phyloP scores from a whole-genome alignment of 1,140 invertebrate genomes.

The Bombus superbus region DNA sequence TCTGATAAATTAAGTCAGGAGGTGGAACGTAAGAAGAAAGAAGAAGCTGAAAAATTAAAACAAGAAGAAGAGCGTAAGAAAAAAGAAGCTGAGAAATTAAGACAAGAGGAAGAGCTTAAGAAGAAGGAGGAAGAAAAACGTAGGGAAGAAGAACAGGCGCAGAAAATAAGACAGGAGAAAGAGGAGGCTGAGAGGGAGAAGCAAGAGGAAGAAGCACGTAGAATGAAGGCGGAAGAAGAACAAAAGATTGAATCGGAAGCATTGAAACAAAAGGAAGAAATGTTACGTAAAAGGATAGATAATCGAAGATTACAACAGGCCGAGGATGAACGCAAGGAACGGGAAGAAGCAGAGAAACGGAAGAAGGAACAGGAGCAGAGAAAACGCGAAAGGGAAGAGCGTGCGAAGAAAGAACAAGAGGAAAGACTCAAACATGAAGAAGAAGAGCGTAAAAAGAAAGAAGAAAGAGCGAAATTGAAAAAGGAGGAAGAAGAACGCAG shows the following conservation, averaged over 20 bases:
- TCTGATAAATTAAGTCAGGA: neutral
- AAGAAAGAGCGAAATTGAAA: conserved; percentile 2
- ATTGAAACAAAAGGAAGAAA: conserved; percentile 45
- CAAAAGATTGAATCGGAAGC: conserved; percentile 25
- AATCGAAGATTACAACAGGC: conserved; percentile 19
- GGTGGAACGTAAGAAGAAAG: conserved; percentile 30
- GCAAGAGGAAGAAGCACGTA: conserved; percentile 10
- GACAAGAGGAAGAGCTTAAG: conserved; percentile 38
- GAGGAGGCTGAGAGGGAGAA: conserved; percentile 15
- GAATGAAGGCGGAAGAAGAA: conserved; percentile 55
- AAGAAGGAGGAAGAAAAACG: conserved; percentile 38
- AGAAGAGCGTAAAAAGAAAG: conserved; percentile 42
- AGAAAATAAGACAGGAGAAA: conserved; percentile 20
- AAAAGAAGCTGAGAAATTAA: conserved; percentile 22
- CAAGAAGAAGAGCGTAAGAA: conserved; percentile 44
- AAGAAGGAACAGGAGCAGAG: conserved; percentile 33
- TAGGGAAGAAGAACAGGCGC: conserved; percentile 15
- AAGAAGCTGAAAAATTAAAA: conserved; percentile 25
- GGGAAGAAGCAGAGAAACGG: conserved; percentile 38
- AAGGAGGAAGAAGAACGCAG: conserved; percentile 51
- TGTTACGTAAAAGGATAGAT: conserved; percentile 37
- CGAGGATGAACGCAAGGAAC: conserved; percentile 23
- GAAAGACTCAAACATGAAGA: conserved; percentile 32
- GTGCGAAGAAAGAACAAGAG: conserved; percentile 29
- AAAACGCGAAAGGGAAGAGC: conserved; percentile 33